Percentiles rank a stretch among this genome's conserved stretches.
phyloP scores from a whole-genome alignment of 2,797 vertebrate species.

The Mus minutoides region DNA sequence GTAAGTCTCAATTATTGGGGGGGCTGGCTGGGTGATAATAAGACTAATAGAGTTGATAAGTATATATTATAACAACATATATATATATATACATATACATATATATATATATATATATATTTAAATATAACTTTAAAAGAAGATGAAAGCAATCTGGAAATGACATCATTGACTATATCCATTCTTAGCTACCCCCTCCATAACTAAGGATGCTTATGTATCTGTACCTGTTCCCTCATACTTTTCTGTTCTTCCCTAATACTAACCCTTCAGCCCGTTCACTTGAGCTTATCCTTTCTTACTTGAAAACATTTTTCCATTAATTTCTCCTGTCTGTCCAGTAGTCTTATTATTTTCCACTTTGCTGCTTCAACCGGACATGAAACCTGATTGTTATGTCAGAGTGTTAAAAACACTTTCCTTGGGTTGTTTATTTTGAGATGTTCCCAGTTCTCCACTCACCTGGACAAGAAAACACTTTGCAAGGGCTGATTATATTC shows the following conservation, averaged over 20 bases:
- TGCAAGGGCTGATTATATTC: not conserved
- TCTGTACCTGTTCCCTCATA: not conserved
- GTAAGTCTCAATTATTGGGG: not conserved
- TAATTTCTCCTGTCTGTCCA: not conserved
- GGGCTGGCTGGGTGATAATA: not conserved
- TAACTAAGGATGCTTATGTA: not conserved
- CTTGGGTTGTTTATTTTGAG: not conserved
- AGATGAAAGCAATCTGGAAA: constrained; percentile 11
- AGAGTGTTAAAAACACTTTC: not conserved
- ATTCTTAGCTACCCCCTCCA: too few relatives aligned
- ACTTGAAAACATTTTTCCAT: not conserved
- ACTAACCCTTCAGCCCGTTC: not conserved
- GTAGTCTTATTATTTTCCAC: not conserved
- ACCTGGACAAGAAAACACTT: not conserved
- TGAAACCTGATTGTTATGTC: not conserved
- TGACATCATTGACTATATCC: not conserved
- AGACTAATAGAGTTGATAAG: not conserved
- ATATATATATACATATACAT: too few relatives aligned
- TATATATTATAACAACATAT: not conserved
- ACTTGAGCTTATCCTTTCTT: not conserved
- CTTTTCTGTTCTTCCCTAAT: not conserved
- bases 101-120: too few relatives aligned
- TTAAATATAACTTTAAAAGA: not conserved
- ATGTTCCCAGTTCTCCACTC: not conserved
- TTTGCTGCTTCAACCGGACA: not conserved